Conservation (phyloP, 2,888 invertebrate genomes). For the Anthrax anthrax region DNA sequence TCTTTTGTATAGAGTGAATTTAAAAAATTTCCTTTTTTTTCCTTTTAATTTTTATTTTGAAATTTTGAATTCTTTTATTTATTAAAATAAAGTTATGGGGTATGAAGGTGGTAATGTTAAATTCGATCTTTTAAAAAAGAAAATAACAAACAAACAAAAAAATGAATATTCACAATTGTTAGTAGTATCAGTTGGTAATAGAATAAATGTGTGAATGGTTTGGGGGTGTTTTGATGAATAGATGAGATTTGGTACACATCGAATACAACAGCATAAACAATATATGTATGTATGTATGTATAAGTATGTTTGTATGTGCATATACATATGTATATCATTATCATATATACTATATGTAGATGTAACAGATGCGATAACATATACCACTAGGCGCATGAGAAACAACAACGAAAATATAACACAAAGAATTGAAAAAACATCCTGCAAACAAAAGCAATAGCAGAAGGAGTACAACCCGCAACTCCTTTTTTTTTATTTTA, state of each 20-base stretch:
- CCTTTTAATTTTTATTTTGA: background rate
- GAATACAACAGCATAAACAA: background rate
- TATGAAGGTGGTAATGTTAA: too few species aligned
- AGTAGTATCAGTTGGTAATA: too few species aligned
- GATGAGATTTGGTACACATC: too few species aligned
- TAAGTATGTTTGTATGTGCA: background rate
- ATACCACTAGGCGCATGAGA: background rate
- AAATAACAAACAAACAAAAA: too few species aligned
- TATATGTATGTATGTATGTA: background rate
- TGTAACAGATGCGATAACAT: background rate
- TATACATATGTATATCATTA: background rate
- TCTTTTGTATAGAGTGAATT: background rate
- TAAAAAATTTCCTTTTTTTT: background rate
- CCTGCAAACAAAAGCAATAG: background rate
- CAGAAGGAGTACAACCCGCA: background rate
- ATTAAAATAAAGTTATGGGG: background rate
- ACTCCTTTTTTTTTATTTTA: background rate
- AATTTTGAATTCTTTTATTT: background rate
- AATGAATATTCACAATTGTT: too few species aligned
- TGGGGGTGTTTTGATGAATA: too few species aligned
- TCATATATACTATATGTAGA: too few species aligned
- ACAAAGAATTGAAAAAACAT: background rate
- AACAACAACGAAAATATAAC: background rate
- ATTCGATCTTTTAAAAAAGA: too few species aligned
- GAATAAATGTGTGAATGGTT: too few species aligned